Evolutionary conservation across 2,113 vertebrate species (phyloP), one percentile per base, ranked within the genome.

Genomic region (Andinoacara biseriatus): DNA sequence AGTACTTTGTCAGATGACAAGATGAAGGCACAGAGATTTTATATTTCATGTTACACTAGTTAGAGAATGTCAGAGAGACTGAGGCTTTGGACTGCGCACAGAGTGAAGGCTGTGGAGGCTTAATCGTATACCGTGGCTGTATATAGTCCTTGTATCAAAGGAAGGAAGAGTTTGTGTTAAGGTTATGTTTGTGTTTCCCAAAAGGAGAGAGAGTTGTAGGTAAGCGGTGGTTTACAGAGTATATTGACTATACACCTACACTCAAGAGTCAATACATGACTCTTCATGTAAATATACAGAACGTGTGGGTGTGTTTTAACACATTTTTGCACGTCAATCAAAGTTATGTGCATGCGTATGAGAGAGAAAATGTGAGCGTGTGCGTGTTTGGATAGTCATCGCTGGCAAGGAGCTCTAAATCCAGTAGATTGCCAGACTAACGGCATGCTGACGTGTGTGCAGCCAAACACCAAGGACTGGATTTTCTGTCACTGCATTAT

Each of bases 371-470:
- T 72, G 46, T 54, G 46, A 58, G 58, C 40, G 17, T 40, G 17
- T 29, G 1, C 60, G 6, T 40, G 18, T 10, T 17, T 38, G 35
- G 5, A 24, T 17, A 58, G 38, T 59, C 65, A 22, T 43, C 67
- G 54, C 40, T 87, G 58, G 79, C 78, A 77, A 54, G 58, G 20
- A 72, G 10, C 18, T 78, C 24, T 86, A 62, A 86, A 78, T 81
- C 14, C 29, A 80, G 35, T 69, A 80, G 43, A n/a, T 26, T 10
- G 22, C 18, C 18, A 80, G 33, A 40, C n/a, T 43, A 31, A 18
- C 18, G 33, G 49, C 49, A 52, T 52, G 17, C 49, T 52, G 17
- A 40, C 38, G 43, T 46, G 20, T 46, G 20, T 69, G 31, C 60
- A 76, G 20, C 18, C 49, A 58, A 38, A 77, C 22, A 84, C 5